These are phyloP conservation scores for Mico argentatus DNA, from an alignment of 2,797 vertebrate genomes.

Conservation along the genomic window DNA sequence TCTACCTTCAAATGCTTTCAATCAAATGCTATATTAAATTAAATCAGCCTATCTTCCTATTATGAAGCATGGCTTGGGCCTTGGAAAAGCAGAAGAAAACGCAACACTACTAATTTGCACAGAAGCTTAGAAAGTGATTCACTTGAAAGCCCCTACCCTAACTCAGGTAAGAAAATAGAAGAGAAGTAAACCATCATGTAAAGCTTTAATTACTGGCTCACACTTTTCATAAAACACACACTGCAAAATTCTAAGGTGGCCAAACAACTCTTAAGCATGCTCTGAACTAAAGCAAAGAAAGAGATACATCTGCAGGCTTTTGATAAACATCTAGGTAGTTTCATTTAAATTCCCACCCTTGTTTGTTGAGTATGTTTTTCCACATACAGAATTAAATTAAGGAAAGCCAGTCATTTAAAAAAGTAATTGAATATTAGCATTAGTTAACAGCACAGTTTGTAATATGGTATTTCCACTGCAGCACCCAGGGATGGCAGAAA, in stretches of 20 bases:
- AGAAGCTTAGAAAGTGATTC: background rate
- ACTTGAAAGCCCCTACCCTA: background rate
- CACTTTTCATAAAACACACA: background rate
- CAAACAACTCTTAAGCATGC: background rate
- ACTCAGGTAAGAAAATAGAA: background rate
- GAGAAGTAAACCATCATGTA: slow-evolving; percentile 16
- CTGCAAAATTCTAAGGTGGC: slow-evolving; percentile 3
- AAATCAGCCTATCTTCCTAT: background rate
- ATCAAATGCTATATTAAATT: background rate
- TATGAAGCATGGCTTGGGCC: background rate
- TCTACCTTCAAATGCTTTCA: slow-evolving; percentile 1
- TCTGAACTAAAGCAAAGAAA: background rate
- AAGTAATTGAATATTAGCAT: background rate
- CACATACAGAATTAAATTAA: background rate
- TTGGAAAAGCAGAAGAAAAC: slow-evolving; percentile 1
- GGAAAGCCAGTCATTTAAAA: background rate
- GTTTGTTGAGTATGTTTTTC: background rate
- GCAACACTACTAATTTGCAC: background rate
- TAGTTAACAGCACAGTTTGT: background rate
- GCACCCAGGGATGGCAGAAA: background rate
- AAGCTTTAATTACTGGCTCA: slow-evolving; percentile 11
- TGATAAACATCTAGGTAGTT: background rate
- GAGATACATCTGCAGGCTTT: background rate
- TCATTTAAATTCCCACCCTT: background rate
- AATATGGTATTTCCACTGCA: background rate